phyloP scores from a whole-genome alignment of 1,140 invertebrate species.

The Colletes latitarsis region DNA sequence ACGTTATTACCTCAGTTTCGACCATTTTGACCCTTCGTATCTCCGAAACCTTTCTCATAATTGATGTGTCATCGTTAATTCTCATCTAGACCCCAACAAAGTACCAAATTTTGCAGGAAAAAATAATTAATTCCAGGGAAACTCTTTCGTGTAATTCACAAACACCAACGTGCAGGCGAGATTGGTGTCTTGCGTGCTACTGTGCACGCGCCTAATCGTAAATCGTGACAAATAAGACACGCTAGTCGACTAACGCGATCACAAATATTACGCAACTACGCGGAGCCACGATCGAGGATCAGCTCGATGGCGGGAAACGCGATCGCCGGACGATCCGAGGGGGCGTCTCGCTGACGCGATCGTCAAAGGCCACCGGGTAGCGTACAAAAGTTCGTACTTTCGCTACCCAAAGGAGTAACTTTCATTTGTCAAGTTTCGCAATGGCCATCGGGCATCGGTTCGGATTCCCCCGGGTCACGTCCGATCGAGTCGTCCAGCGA shows the following conservation, averaged over 20 bases:
- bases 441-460: conserved; percentile 34
- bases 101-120: too few species aligned
- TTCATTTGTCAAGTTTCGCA: conserved; percentile 62
- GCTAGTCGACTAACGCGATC: conserved; percentile 23
- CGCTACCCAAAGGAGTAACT: conserved; percentile 50
- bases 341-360: conserved; percentile 17
- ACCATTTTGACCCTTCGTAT: too few species aligned
- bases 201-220: not conserved
- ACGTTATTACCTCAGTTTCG: too few species aligned
- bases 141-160: too few species aligned
- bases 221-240: not conserved
- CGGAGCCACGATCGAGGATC: not conserved
- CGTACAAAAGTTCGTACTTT: conserved; percentile 60
- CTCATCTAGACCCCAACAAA: too few species aligned
- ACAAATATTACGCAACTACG: conserved; percentile 30
- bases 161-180: too few species aligned
- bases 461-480: conserved; percentile 32
- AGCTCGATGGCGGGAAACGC: not conserved
- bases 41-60: too few species aligned
- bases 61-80: too few species aligned
- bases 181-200: too few species aligned
- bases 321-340: conserved; percentile 13
- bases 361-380: conserved; percentile 52
- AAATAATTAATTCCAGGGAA: too few species aligned
- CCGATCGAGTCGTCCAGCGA: conserved; percentile 38